Percentiles rank a stretch among this genome's conserved stretches.
phyloP scores from a whole-genome alignment of 2,888 invertebrate genomes.

The Cephus sareptanus region DNA sequence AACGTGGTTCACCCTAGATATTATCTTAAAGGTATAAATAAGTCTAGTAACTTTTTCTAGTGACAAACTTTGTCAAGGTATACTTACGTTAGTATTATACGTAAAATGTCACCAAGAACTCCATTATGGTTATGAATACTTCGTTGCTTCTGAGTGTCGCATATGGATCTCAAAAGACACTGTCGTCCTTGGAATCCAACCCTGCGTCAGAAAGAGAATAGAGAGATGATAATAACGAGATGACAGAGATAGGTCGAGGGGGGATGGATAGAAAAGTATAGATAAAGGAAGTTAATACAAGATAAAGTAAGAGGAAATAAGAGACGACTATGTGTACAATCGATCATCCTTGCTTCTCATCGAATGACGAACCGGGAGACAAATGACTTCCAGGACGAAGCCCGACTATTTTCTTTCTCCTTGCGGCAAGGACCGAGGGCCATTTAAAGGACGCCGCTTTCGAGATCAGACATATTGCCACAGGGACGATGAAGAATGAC shows the following conservation, averaged over 20 bases:
- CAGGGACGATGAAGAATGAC: conserved; percentile 28
- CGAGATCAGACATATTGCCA: conserved; percentile 15
- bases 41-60: neutral
- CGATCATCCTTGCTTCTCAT: neutral
- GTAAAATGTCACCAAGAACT: conserved; percentile 55
- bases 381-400: conserved; percentile 26
- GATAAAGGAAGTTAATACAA: neutral
- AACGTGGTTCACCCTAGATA: neutral
- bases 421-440: neutral
- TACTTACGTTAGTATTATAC: conserved; percentile 58
- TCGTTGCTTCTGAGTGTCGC: conserved; percentile 51
- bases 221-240: neutral
- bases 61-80: conserved; percentile 47
- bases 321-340: neutral
- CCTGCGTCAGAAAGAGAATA: conserved; percentile 30
- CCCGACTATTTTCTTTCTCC: conserved; percentile 12
- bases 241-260: neutral
- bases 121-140: conserved; percentile 48
- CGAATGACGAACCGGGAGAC: conserved; percentile 16
- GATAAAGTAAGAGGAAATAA: neutral
- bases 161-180: conserved; percentile 59
- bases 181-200: conserved; percentile 54
- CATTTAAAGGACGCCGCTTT: conserved; percentile 1
- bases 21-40: neutral
- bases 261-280: neutral